phyloP scores from a whole-genome alignment of 2,797 vertebrate species.

The Phrynocephalus forsythii region DNA sequence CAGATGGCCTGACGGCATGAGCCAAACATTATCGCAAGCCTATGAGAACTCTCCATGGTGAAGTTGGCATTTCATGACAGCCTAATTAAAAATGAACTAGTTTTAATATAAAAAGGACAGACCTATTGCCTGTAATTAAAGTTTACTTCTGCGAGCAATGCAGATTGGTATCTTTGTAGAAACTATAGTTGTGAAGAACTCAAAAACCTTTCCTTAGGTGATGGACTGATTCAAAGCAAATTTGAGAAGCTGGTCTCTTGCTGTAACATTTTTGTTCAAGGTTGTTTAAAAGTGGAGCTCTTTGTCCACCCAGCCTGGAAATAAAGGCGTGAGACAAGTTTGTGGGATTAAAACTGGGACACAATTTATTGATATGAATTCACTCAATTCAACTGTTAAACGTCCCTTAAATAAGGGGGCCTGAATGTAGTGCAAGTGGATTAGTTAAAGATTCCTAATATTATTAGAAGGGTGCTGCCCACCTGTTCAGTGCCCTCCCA shows the following conservation, averaged over 20 bases:
- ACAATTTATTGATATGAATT: no score
- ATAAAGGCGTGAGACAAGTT: no score
- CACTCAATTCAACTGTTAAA: no score
- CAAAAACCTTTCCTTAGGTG: neutral
- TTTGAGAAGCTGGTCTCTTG: neutral
- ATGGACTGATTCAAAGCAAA: neutral
- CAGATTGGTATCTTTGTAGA: neutral
- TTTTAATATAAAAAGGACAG: neutral
- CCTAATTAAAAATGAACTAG: neutral
- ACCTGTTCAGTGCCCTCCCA: no score
- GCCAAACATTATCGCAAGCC: neutral
- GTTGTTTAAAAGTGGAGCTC: neutral
- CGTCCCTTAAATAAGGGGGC: no score
- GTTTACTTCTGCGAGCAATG: neutral
- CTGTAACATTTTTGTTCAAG: neutral
- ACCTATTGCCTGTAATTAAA: neutral
- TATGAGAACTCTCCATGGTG: neutral
- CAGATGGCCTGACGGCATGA: neutral
- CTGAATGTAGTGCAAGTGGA: no score
- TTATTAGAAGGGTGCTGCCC: no score
- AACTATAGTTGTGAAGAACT: neutral
- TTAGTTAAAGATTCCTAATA: no score
- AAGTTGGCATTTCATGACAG: neutral
- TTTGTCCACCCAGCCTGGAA: no score
- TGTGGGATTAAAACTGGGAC: no score